Conservation (phyloP, 2,797 vertebrate genomes). For the Megalops cyprinoides region DNA sequence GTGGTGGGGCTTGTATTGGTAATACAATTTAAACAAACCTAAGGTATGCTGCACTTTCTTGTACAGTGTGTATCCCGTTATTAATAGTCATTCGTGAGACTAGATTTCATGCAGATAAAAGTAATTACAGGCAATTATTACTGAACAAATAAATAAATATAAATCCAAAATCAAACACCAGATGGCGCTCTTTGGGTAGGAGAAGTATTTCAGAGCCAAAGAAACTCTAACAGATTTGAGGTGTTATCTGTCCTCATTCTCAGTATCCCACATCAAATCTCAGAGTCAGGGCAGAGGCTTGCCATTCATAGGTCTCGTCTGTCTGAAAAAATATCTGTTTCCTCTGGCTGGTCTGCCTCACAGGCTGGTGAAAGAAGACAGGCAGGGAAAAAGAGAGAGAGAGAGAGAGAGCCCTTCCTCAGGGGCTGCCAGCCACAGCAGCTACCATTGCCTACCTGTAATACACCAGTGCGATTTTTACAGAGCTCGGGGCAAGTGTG, state of each 20-base stretch:
- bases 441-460: too few species aligned
- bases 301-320: conserved; percentile 1
- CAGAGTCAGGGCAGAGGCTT: background rate
- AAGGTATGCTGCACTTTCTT: too few species aligned
- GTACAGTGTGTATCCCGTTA: too few species aligned
- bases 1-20: too few species aligned
- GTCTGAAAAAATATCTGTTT: background rate
- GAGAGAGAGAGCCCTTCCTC: background rate
- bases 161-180: conserved; percentile 20
- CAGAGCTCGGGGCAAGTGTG: background rate
- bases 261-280: background rate
- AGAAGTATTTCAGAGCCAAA: background rate
- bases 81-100: too few species aligned
- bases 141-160: background rate
- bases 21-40: too few species aligned
- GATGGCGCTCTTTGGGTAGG: conserved; percentile 25
- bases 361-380: background rate
- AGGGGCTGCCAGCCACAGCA: background rate
- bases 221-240: conserved; percentile 4
- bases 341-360: background rate
- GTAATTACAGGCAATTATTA: background rate
- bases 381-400: background rate
- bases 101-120: background rate
- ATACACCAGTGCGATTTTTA: too few species aligned
- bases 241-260: conserved; percentile 11